A percentile compares a stretch with the other conserved stretches of the same genome.
phyloP scores from a whole-genome alignment of 2,113 vertebrate species.

The Corydoras sp. region DNA sequence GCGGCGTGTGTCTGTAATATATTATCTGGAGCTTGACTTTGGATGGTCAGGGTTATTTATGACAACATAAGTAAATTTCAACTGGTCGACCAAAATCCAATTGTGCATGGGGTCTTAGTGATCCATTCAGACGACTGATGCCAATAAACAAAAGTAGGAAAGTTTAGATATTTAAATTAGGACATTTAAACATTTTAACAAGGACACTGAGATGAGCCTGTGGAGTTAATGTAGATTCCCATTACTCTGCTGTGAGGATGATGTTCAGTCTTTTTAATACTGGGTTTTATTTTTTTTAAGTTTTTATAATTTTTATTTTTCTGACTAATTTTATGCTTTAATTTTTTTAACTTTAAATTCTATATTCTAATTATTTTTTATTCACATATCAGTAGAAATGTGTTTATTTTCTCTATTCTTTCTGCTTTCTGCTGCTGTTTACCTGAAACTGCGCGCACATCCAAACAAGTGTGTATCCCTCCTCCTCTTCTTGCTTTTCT shows the following conservation, averaged over 20 bases:
- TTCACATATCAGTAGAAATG: too few relatives aligned
- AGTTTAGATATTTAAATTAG: background rate
- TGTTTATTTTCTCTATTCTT: background rate
- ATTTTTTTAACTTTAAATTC: too few relatives aligned
- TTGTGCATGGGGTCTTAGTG: conserved; percentile 52
- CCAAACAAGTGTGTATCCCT: conserved; percentile 59
- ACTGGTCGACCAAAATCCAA: conserved; percentile 67
- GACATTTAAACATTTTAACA: too few relatives aligned
- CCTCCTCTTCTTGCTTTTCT: conserved; percentile 91
- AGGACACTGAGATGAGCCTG: too few relatives aligned
- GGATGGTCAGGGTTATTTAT: conserved; percentile 64
- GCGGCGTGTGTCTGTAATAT: conserved; percentile 49
- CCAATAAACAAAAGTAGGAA: conserved; percentile 7
- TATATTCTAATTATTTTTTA: too few relatives aligned
- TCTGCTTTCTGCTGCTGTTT: conserved; percentile 54
- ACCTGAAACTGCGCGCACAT: conserved; percentile 88
- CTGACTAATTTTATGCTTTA: too few relatives aligned
- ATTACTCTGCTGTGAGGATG: too few relatives aligned
- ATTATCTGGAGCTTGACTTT: conserved; percentile 53
- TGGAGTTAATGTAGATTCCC: too few relatives aligned
- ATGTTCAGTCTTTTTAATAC: too few relatives aligned
- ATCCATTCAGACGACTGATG: conserved; percentile 37
- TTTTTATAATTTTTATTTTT: background rate
- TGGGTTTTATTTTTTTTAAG: too few relatives aligned
- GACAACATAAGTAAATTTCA: conserved; percentile 60